Evolutionary conservation across 2,888 invertebrate genomes (phyloP).

Genomic region (Drosophila colorata): DNA sequence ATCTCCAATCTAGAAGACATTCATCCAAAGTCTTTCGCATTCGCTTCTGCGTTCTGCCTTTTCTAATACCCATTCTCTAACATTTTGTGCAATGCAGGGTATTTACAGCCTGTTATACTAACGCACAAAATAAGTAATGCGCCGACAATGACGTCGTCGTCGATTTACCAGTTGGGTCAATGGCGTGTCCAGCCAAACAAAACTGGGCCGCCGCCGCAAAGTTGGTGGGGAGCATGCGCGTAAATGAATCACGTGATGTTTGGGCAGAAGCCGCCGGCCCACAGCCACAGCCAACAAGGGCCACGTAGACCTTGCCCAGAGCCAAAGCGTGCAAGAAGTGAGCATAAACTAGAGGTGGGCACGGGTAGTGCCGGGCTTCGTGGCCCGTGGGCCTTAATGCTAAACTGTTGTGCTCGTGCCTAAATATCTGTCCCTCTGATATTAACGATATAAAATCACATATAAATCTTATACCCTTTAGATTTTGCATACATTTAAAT

Average conservation of each 20-base stretch:
- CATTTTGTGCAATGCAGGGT: conserved; percentile 3
- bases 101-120: neutral
- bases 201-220: conserved; percentile 11
- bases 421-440: too few species aligned
- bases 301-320: conserved; percentile 52
- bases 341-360: too few species aligned
- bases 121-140: neutral
- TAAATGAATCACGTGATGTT: conserved; percentile 70
- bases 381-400: too few species aligned
- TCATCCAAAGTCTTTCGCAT: too few species aligned
- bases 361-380: too few species aligned
- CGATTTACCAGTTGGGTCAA: conserved; percentile 46
- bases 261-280: conserved; percentile 37
- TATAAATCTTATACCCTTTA: too few species aligned
- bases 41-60: too few species aligned
- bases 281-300: conserved; percentile 44
- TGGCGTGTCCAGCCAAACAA: conserved; percentile 32
- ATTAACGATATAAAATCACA: too few species aligned
- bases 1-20: neutral
- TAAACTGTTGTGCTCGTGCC: too few species aligned
- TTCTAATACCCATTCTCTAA: too few species aligned
- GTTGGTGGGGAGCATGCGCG: conserved; percentile 61
- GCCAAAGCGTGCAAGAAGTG: conserved; percentile 21
- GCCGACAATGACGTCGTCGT: conserved; percentile 33
- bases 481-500: too few species aligned